Evolutionary conservation across 1,140 invertebrate genomes (phyloP).

Genomic region (Drosophila arawakana): DNA sequence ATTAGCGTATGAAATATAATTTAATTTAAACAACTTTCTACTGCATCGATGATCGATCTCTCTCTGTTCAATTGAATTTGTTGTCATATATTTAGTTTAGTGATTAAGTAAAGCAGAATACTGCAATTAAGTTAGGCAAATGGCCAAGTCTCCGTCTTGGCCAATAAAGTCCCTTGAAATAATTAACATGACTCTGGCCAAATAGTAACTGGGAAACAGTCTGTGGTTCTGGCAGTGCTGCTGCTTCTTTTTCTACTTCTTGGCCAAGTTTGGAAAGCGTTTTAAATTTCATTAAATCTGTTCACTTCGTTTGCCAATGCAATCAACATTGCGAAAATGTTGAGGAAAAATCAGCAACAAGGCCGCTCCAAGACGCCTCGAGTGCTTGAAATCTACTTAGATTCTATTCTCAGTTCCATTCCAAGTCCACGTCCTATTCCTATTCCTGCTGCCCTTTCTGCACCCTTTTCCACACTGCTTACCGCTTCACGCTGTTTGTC

Average conservation of each 20-base stretch:
- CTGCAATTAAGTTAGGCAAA: conserved; percentile 19
- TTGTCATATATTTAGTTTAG: conserved; percentile 55
- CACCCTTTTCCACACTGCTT: too few species aligned
- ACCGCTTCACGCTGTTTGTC: not conserved
- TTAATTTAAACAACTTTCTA: not conserved
- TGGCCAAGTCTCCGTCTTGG: conserved; percentile 41
- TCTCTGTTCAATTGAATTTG: conserved; percentile 28
- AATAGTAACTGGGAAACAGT: conserved; percentile 27
- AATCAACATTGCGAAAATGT: conserved; percentile 66
- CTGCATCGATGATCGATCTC: conserved; percentile 28
- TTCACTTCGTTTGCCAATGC: conserved; percentile 82
- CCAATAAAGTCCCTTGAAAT: conserved; percentile 74
- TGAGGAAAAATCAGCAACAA: conserved; percentile 20
- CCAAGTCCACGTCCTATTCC: not conserved
- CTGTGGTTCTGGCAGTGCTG: not conserved
- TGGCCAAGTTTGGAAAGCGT: conserved; percentile 43
- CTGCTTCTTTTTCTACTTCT: not conserved
- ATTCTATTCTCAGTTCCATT: conserved; percentile 15
- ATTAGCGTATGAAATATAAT: conserved; percentile 7
- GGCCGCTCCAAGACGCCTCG: conserved; percentile 54
- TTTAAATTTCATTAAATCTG: conserved; percentile 82
- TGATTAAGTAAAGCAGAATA: conserved; percentile 65
- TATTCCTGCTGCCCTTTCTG: too few species aligned
- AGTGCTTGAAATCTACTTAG: conserved; percentile 77
- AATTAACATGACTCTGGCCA: conserved; percentile 62